phyloP scores from a whole-genome alignment of 2,113 vertebrate genomes.

The Podiceps cristatus region DNA sequence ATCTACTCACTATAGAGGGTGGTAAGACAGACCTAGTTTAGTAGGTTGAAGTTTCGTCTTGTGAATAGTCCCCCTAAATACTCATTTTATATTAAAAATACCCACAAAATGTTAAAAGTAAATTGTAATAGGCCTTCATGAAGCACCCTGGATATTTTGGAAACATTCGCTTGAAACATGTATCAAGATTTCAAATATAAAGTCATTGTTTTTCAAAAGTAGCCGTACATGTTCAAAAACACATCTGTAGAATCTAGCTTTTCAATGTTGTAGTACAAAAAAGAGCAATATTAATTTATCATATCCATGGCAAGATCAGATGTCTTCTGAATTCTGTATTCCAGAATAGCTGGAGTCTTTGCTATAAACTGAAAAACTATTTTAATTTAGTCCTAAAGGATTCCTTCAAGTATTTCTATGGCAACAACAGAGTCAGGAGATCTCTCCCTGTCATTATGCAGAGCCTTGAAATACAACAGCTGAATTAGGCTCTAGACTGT shows the following conservation, averaged over 20 bases:
- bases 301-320: neutral
- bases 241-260: neutral
- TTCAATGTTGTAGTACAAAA: neutral
- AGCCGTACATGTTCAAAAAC: neutral
- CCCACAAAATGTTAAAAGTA: neutral
- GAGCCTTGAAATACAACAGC: neutral
- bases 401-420: neutral
- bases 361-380: neutral
- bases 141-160: neutral
- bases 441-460: neutral
- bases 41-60: neutral
- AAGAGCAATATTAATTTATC: neutral
- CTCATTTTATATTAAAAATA: neutral
- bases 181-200: neutral
- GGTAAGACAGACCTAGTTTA: neutral
- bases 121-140: neutral
- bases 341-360: neutral
- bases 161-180: neutral
- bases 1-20: neutral
- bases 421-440: neutral
- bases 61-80: neutral
- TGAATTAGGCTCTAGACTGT: neutral
- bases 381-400: neutral
- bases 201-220: neutral
- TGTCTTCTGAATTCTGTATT: neutral